A percentile compares a stretch with the other conserved stretches of the same genome.
Evolutionary conservation across 2,888 invertebrate species (phyloP).

Genomic region (Pheosia tremula): DNA sequence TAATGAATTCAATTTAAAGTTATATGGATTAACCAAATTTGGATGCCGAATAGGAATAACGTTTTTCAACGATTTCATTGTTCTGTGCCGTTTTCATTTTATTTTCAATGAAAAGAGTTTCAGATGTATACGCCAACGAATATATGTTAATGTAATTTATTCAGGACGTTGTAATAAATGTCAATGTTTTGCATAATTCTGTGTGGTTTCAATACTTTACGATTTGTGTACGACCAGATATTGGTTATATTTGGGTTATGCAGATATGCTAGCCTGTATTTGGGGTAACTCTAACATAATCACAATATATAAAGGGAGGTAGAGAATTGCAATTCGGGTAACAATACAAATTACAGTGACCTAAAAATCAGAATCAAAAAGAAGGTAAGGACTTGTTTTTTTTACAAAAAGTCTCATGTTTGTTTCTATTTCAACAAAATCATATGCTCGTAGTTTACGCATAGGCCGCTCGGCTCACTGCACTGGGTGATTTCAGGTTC

Average conservation of each 20-base stretch:
- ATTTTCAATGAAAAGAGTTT: slow-evolving; percentile 25
- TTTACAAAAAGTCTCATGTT: too few species aligned
- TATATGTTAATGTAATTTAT: slow-evolving; percentile 46
- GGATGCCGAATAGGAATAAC: slow-evolving; percentile 25
- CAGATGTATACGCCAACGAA: slow-evolving; percentile 22
- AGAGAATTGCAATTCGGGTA: too few species aligned
- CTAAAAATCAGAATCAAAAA: too few species aligned
- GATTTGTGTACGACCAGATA: slow-evolving; percentile 18
- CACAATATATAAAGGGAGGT: too few species aligned
- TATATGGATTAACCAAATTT: slow-evolving; percentile 40
- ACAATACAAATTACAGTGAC: too few species aligned
- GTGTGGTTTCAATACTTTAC: slow-evolving; percentile 32
- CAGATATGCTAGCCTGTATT: too few species aligned
- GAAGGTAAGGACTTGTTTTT: too few species aligned
- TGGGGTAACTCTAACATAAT: too few species aligned
- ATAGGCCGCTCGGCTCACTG: too few species aligned
- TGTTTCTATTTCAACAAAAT: too few species aligned
- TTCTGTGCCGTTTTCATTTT: slow-evolving; percentile 21
- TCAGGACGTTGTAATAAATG: slow-evolving; percentile 42
- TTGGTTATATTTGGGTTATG: background rate
- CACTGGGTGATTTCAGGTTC: too few species aligned
- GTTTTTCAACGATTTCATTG: slow-evolving; percentile 38
- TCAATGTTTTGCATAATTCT: slow-evolving; percentile 40
- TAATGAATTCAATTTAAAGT: slow-evolving; percentile 48
- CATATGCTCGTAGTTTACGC: too few species aligned